phyloP scores from a whole-genome alignment of 2,113 vertebrate genomes.

The Stomatorhinus ivindoensis region DNA sequence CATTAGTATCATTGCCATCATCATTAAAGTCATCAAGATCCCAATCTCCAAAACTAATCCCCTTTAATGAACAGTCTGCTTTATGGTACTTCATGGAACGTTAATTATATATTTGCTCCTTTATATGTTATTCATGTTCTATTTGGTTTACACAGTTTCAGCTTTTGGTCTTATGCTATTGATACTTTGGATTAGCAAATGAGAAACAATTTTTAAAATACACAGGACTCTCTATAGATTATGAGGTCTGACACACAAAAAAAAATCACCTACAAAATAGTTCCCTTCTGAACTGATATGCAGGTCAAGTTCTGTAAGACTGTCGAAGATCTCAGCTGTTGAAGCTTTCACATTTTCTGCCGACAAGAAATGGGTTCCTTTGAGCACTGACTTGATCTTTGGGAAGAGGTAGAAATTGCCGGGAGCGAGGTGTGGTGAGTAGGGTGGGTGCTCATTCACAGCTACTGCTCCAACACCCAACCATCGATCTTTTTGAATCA shows the following conservation, averaged over 20 bases:
- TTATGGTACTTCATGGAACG: not conserved
- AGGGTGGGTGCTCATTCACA: not conserved
- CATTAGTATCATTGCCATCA: not conserved
- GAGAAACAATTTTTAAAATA: not conserved
- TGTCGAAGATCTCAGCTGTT: not conserved
- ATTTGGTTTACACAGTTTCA: not conserved
- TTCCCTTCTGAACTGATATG: not conserved
- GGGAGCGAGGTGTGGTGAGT: not conserved
- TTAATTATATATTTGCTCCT: not conserved
- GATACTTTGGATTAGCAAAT: not conserved
- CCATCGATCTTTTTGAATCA: not conserved
- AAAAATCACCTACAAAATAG: not conserved
- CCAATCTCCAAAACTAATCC: not conserved
- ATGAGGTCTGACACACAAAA: not conserved
- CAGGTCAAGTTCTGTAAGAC: not conserved
- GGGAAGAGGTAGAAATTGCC: not conserved
- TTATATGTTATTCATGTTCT: not conserved
- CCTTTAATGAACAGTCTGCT: not conserved
- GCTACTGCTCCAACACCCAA: not conserved
- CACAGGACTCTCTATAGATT: not conserved
- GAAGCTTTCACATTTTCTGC: not conserved
- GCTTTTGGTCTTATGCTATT: not conserved
- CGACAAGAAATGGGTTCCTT: not conserved
- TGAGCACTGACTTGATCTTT: not conserved
- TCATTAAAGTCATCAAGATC: not conserved